Evolutionary conservation across 2,888 invertebrate genomes (phyloP), one percentile per base, ranked within the genome.

Genomic region (Pemphredon lugubris): DNA sequence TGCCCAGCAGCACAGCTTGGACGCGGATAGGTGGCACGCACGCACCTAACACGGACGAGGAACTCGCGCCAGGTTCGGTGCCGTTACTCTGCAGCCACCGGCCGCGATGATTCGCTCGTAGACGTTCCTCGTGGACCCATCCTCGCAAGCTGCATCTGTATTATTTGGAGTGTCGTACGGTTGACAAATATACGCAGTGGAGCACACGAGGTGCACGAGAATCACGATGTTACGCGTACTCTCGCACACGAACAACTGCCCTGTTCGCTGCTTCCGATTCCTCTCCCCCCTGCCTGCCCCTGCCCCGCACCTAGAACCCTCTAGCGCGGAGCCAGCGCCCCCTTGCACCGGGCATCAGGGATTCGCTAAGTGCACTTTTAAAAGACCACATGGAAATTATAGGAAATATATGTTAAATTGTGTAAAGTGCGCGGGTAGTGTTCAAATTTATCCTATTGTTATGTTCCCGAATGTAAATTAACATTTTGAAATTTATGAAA

Each of bases 231-330:
- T 73, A 69, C 76, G 65, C 77, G 76, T 65, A 77, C 65, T 75
- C 68, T 77, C 83, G 81, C 83, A 79, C 81, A 82, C 83, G 79
- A 79, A 67, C 81, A 69, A 82, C 82, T 81, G 80, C 67, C 70
- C 73, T 57, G 51, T 48, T 68, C 55, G 64, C 30, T 44, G 60
- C 40, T 68, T 68, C 60, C 14, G 59, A 64, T 9, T n/a, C n/a
- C n/a, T n/a, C n/a, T n/a, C n/a, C n/a, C n/a, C n/a, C 50, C 67
- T 42, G 45, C 64, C 40, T 44, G 40, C 39, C 32, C 58, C n/a
- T n/a, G n/a, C 59, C 63, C 39, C 39, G 57, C 44, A 47, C 55
- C 20, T 39, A 54, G 48, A 51, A 42, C 47, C 63, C 40, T 50
- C 34, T 30, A 42, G 14, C 37, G 18, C 58, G 32, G 44, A 5